Percentiles rank a stretch among this genome's conserved stretches.
Conservation (phyloP, 2,113 vertebrate genomes). For the Ciconia boyciana region DNA sequence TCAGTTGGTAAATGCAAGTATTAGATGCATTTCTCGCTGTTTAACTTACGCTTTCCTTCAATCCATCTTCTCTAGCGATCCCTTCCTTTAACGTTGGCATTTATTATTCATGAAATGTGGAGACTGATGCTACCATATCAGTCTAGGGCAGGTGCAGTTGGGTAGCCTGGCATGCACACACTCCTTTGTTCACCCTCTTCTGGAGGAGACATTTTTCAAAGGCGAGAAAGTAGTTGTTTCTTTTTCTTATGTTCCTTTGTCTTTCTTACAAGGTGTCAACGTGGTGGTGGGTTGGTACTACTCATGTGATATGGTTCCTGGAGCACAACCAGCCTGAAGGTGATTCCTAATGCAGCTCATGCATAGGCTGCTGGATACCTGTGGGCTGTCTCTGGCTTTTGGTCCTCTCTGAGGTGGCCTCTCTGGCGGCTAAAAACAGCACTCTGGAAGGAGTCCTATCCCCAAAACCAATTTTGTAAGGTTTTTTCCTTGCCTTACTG, state of each 20-base stretch:
- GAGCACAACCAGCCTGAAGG: neutral
- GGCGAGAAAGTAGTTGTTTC: neutral
- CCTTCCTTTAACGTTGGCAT: neutral
- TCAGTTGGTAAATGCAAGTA: neutral
- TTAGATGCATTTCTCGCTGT: neutral
- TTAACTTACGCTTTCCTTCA: neutral
- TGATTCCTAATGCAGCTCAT: neutral
- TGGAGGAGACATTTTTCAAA: neutral
- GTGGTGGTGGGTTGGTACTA: neutral
- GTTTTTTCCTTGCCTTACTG: neutral
- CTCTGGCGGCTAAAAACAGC: neutral
- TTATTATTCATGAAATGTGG: slow-evolving; percentile 3
- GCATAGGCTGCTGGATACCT: neutral
- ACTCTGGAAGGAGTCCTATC: neutral
- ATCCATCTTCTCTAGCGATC: neutral
- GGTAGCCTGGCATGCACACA: neutral
- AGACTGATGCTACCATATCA: neutral
- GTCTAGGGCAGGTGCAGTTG: neutral
- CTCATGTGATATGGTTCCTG: neutral
- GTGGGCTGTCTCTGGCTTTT: neutral
- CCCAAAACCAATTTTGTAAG: neutral
- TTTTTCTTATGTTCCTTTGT: neutral
- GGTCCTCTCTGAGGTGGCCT: neutral
- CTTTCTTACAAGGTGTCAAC: neutral
- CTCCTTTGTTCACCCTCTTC: neutral